Base-by-base conservation (phyloP, 1,140 invertebrate genomes). In the Lethrus apterus region DNA sequence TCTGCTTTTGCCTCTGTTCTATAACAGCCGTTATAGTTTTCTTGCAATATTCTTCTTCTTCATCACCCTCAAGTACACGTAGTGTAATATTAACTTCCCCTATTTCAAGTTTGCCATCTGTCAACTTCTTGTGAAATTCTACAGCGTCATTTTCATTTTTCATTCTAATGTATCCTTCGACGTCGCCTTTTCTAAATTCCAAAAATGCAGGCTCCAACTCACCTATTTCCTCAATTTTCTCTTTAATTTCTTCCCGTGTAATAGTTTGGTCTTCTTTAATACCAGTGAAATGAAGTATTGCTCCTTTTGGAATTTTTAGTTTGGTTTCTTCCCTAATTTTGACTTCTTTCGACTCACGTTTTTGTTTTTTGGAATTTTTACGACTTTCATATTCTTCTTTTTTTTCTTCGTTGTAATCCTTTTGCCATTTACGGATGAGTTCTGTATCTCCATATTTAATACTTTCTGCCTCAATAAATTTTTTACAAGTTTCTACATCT, bases 381-480 rank as follows among this genome's bases (percentile, higher is more conserved):
- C 72, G 71, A 50, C 80, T 78, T 44, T 75, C 70, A 35, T 66
- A 70, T 58, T 86, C 79, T 49, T 80, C 75, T 51, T 78, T 77
- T 61, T 91, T 89, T 40, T 79, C 73, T 48, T 75, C 69, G n/a
- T 78, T 63, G 62, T 91, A 86, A 44, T 80, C 75, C 11, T 71
- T 66, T 57, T 88, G 84, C 77, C 78, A 86, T 53, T 82, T 81
- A 45, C 73, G 74, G 4, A 85, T 67, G 20, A 92, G 65, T 44
- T 81, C 79, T 2, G 66, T 76, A 2, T 87, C 86, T 15, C 79
- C 73, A 66, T 81, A 89, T 63, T 89, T 85, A 0, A 89, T 54
- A 20, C 70, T 72, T 52, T 82, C 77, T 30, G 65, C 56, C 13
- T 75, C 73, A 41, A 89, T 62, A 51, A 77, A 75, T 49, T 72